Base-by-base conservation (phyloP, 2,113 vertebrate genomes). In the Regulus satrapa region DNA sequence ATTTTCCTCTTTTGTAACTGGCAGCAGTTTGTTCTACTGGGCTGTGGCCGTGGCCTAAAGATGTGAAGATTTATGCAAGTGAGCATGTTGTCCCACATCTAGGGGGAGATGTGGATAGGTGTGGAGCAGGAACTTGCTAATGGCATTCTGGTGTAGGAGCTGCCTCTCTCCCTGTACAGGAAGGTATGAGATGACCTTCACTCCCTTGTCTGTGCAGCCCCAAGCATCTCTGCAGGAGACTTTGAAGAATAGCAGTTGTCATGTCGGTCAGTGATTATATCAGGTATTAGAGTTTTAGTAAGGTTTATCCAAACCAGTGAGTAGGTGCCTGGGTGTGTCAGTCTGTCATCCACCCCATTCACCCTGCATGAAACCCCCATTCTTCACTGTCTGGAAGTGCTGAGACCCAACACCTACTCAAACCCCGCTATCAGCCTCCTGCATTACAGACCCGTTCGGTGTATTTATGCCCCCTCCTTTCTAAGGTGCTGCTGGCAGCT, bases 1-100 rank as follows among this genome's bases (percentile, higher is more conserved):
- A 97, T 97, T 96, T 92, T 96, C 74, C 91, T 97, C 85, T 95
- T 95, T 97, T 97, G 90, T 97, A 97, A 93, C 95, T 96, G 97
- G 97, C 97, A 97, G 96, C 68, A 97, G 93, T 72, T 97, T 97
- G 96, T 95, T 97, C 92, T 93, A 80, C 93, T 97, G 85, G 96
- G 95, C 93, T 98, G 78, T 96, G 92, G 80, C 97, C 79, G 78
- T 88, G 96, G 91, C 95, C 94, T 93, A 97, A 95, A 96, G 79
- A 86, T 94, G 83, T 97, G 97, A 95, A 97, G 86, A 95, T 94
- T 91, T 77, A 95, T 87, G 86, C 95, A 95, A 94, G 91, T 83
- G 93, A 92, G 66, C 0, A 3, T 48, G 25, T 97, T 97, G 88
- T 88, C 89, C 95, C 18, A 0, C 12, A 6, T 84, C 82, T 83